Evolutionary conservation across 2,113 vertebrate genomes (phyloP), one percentile per base, ranked within the genome.

Genomic region (Oncorhynchus masou): DNA sequence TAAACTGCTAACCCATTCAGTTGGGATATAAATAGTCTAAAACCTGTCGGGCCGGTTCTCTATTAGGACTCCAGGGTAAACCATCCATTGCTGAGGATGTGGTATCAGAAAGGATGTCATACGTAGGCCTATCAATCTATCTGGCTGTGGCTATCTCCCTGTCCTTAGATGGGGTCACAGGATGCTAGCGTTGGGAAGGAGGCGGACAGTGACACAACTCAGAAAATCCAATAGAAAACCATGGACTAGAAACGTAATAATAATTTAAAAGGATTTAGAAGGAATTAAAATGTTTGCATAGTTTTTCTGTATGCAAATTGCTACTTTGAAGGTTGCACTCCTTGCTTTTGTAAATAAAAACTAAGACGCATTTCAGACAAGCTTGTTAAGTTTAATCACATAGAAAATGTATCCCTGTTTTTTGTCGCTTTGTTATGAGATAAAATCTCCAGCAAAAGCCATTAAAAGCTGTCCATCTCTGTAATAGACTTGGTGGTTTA

Each of bases 11-110:
- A 20, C 11, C 73, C 74, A 64, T 75, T 70, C 8, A 11, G 3
- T 76, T 74, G 0, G 48, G 68, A 68, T 88, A 87, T 85, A 82
- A 86, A 86, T 85, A 85, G 72, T 22, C 76, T 72, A 79, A 73
- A 79, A 78, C 79, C 70, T 60, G 66, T 64, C 70, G 79, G 67
- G 74, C 62, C 9, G 72, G 60, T 67, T 34, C 77, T 79, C 67
- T 78, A 78, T 81, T 76, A 83, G 80, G 66, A 81, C 71, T 65
- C 66, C 24, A 73, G 57, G 70, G 67, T 79, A 85, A 85, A 85
- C 82, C 83, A 74, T 80, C 67, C 62, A 19, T 68, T 66, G 6
- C 66, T 8, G 27, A 19, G 7, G 59, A 25, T 31, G 71, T 19
- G 27, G 9, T 27, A 66, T 66, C 69, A 79, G 49, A 72, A 51